Conservation (phyloP, 2,797 vertebrate genomes). For the Clamator glandarius region DNA sequence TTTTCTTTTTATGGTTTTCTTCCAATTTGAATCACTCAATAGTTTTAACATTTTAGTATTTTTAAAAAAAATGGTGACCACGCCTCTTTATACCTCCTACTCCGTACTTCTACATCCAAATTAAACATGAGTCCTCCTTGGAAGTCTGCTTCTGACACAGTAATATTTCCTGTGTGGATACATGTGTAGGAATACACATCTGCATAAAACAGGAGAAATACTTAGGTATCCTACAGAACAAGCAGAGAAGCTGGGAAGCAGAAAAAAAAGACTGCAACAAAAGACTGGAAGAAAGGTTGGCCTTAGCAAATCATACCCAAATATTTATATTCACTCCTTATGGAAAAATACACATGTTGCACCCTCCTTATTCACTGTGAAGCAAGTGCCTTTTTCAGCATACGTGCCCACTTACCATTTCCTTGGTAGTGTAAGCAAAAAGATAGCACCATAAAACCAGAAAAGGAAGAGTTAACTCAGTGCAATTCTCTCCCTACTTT, state of each 20-base stretch:
- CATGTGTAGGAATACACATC: not conserved
- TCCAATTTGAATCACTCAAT: not conserved
- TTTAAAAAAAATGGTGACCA: not conserved
- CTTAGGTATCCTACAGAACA: not conserved
- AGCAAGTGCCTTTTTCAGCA: not conserved
- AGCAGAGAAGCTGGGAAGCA: not conserved
- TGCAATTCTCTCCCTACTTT: not conserved
- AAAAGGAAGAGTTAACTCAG: not conserved
- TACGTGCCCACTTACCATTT: not conserved
- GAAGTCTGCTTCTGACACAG: not conserved
- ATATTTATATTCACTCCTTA: not conserved
- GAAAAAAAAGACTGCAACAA: not conserved
- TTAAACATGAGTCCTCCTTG: not conserved
- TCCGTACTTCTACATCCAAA: not conserved
- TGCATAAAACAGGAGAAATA: not conserved
- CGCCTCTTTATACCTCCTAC: not conserved
- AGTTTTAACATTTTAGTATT: not conserved
- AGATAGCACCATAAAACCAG: not conserved
- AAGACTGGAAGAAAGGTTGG: not conserved
- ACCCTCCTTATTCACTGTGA: not conserved
- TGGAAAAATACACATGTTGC: not conserved
- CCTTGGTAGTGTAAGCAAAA: not conserved
- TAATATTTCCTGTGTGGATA: not conserved
- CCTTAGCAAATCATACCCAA: not conserved
- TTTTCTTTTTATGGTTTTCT: not conserved